A percentile compares a stretch with the other conserved stretches of the same genome.
phyloP scores from a whole-genome alignment of 2,888 invertebrate genomes.

The Chrysina gloriosa region DNA sequence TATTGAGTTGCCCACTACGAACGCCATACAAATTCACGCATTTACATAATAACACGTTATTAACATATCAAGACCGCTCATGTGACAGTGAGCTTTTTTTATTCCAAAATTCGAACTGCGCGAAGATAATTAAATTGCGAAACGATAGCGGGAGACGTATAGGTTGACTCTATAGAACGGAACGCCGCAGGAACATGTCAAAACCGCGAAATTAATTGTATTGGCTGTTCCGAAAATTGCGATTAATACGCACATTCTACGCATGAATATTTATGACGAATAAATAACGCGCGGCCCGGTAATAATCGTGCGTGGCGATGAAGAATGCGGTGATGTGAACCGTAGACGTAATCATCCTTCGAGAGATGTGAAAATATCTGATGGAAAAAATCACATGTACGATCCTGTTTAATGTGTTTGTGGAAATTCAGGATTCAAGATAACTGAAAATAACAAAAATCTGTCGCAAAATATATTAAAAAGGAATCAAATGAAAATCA shows the following conservation, averaged over 20 bases:
- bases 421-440: too few relatives aligned
- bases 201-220: conserved; percentile 7
- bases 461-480: too few relatives aligned
- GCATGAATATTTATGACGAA: background rate
- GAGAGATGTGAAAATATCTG: too few relatives aligned
- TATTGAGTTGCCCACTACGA: conserved; percentile 21
- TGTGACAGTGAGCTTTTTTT: background rate
- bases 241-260: background rate
- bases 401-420: too few relatives aligned
- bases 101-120: background rate
- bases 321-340: too few relatives aligned
- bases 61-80: conserved; percentile 28
- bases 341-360: too few relatives aligned
- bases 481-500: too few relatives aligned
- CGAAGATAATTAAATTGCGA: conserved; percentile 14
- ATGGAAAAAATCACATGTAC: too few relatives aligned
- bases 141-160: conserved; percentile 8
- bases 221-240: conserved; percentile 4
- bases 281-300: background rate
- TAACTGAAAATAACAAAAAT: too few relatives aligned
- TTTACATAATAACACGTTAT: conserved; percentile 38
- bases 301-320: background rate
- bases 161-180: background rate
- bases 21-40: conserved; percentile 23
- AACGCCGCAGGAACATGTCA: background rate